Evolutionary conservation across 2,888 invertebrate species (phyloP), one percentile per base, ranked within the genome.

Genomic region (Abrostola triplasia): DNA sequence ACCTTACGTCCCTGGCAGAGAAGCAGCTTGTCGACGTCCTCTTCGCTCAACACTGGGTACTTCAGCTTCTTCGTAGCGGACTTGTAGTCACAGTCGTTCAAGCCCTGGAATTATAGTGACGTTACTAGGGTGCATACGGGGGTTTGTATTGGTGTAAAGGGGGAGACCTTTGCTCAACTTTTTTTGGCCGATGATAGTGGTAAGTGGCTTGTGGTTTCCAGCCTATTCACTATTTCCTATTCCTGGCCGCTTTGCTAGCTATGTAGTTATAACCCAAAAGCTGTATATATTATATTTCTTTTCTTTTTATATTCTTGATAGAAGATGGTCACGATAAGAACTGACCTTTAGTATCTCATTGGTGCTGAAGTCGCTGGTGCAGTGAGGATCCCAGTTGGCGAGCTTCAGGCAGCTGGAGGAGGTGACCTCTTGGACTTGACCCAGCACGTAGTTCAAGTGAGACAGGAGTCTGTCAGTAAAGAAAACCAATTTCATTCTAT

Each of bases 1-100:
- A 87, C 73, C 10, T 75, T 77, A 5, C 47, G 70, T 42, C 6
- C 70, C 70, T 1, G 76, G 41, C 5, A 65, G 5, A 84, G 57
- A 5, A 91, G 77, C 10, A 92, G 72, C 36, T 83, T 84, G 44
- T 79, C 81, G 4, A 87, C 58, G 13, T 90, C 87, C 0, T 73
- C 76, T 0, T 85, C 77, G 8, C 79, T 79, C 37, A 90, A 41
- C 5, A 87, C 65, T 10, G 71, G 67, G 36, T 54, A 68, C 13
- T 53, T 63, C 10, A 40, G 57, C 41, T 77, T 79, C 7, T 52
- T 77, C 10, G 70, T 13, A 9, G 37, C 7, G 0, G 24, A 36
- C n/a, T 38, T 35, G 11, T 44, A 8, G 6, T 59, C 40, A 8
- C 44, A 24, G 0, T 57, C 48, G 5, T 51, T 42, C 4, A 76